These are phyloP conservation scores for Aselliscus stoliczkanus DNA, from an alignment of 2,797 vertebrate species.

Conservation along the genomic window DNA sequence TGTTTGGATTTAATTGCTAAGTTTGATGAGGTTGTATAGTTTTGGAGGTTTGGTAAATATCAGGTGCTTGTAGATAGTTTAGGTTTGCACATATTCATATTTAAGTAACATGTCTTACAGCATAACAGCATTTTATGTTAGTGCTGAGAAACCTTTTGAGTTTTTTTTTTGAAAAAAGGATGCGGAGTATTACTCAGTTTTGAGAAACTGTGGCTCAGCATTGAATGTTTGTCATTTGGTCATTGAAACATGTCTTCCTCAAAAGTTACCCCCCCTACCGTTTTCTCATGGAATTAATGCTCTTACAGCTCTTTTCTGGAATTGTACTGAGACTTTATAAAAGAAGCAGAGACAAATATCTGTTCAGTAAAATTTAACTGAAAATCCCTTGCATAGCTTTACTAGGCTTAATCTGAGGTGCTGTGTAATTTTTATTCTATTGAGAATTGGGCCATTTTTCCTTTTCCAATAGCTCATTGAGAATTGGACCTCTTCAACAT, in stretches of 20 bases:
- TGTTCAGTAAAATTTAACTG: not conserved
- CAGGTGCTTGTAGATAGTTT: not conserved
- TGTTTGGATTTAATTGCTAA: not conserved
- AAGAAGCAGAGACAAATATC: not conserved
- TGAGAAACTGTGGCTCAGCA: not conserved
- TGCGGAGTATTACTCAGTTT: not conserved
- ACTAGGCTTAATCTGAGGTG: not conserved
- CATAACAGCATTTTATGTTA: not conserved
- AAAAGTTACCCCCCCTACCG: not conserved
- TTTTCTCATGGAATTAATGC: not conserved
- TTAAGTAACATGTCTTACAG: not conserved
- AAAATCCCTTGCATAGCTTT: not conserved
- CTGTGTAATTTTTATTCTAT: not conserved
- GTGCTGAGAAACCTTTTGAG: not conserved
- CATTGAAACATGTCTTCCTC: not conserved
- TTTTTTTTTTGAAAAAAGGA: not conserved
- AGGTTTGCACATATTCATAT: not conserved
- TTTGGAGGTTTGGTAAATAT: not conserved
- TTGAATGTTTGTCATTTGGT: not conserved
- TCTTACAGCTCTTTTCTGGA: not conserved
- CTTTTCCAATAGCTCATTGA: not conserved
- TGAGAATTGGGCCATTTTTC: not conserved
- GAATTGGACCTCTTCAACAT: not conserved
- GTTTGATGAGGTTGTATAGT: not conserved
- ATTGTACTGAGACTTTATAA: not conserved